phyloP scores from a whole-genome alignment of 2,888 invertebrate genomes.

The Seira musarum region DNA sequence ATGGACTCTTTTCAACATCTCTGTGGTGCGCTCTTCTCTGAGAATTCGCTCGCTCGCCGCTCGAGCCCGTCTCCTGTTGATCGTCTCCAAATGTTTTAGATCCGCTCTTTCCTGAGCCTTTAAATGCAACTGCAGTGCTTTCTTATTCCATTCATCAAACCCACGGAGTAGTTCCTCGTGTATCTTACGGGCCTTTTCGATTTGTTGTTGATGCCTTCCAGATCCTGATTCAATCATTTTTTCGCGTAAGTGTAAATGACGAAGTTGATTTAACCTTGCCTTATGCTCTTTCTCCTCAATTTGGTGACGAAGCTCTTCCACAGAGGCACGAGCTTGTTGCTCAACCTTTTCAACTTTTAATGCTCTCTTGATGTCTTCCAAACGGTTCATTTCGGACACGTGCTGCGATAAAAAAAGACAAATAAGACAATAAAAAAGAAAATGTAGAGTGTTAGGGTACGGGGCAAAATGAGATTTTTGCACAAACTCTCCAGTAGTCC shows the following conservation, averaged over 20 bases:
- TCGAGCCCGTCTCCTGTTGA: conserved; percentile 68
- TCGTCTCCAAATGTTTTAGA: conserved; percentile 71
- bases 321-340: conserved; percentile 62
- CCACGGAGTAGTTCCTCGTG: conserved; percentile 72
- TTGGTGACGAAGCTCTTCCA: conserved; percentile 66
- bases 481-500: conserved; percentile 66
- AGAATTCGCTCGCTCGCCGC: conserved; percentile 65
- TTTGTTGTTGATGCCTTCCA: conserved; percentile 54
- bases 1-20: conserved; percentile 63
- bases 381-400: conserved; percentile 68
- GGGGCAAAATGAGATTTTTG: conserved; percentile 10
- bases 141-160: conserved; percentile 72
- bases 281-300: conserved; percentile 69
- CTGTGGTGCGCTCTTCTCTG: conserved; percentile 65
- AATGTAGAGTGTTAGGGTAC: not conserved
- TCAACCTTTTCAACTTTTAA: conserved; percentile 66
- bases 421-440: not conserved
- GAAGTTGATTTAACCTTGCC: conserved; percentile 64
- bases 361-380: conserved; percentile 68
- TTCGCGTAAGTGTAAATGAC: conserved; percentile 52
- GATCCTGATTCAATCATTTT: conserved; percentile 56
- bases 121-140: conserved; percentile 71
- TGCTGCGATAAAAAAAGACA: conserved; percentile 64
- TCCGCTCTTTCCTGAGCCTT: conserved; percentile 71
- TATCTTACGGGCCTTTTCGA: conserved; percentile 71